These are phyloP conservation scores for Clarias platycephalus DNA, from an alignment of 2,797 vertebrate genomes.

Conservation along the genomic window DNA sequence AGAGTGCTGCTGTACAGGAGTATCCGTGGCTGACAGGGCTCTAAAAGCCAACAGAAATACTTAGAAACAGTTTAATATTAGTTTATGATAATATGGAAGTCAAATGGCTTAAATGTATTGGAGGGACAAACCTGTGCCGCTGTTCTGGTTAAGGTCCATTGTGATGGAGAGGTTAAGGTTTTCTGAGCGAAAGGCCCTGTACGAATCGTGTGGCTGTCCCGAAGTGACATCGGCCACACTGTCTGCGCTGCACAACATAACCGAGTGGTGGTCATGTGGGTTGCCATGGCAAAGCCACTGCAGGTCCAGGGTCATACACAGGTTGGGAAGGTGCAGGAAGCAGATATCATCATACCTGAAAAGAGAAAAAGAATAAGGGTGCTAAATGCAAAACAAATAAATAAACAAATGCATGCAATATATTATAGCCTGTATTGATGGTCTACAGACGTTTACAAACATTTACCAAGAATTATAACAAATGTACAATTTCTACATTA, in stretches of 20 bases:
- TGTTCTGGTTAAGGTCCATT: constrained; percentile 88
- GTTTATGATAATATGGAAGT: not conserved
- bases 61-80: not conserved
- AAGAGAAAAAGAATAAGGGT: not conserved
- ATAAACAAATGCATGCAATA: too few species aligned
- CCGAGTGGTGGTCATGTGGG: constrained; percentile 91
- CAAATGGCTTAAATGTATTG: not conserved
- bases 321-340: constrained; percentile 92
- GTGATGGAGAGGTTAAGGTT: constrained; percentile 96
- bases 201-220: constrained; percentile 93
- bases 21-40: constrained; percentile 84
- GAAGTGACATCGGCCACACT: constrained; percentile 85
- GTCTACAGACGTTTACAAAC: not conserved
- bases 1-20: constrained; percentile 97
- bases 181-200: constrained; percentile 94
- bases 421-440: not conserved
- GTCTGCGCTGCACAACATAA: constrained; percentile 87
- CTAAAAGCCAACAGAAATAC: constrained; percentile 63
- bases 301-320: constrained; percentile 93
- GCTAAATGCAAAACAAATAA: too few species aligned
- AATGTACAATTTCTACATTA: not conserved
- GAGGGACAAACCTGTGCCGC: constrained; percentile 72
- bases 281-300: constrained; percentile 98
- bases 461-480: not conserved
- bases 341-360: constrained; percentile 95